These are phyloP conservation scores for Podarcis lilfordi DNA, from an alignment of 2,797 vertebrate species.

Conservation along the genomic window DNA sequence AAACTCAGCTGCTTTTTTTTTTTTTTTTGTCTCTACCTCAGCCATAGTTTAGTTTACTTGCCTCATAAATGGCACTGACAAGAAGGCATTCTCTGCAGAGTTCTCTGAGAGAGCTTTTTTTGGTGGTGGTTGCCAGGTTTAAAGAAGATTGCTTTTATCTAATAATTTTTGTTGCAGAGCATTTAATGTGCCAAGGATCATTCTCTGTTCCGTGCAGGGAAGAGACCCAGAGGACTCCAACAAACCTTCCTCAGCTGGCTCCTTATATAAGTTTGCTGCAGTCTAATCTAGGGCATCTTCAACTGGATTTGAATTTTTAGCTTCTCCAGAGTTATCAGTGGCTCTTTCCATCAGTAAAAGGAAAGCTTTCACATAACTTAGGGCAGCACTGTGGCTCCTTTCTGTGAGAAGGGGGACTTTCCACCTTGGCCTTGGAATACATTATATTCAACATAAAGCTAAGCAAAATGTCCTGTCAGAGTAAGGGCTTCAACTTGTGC, in stretches of 20 bases:
- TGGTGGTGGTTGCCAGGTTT: neutral
- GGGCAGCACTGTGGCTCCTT: neutral
- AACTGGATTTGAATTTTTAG: neutral
- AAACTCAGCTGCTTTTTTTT: too few species aligned
- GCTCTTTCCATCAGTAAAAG: neutral
- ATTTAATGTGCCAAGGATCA: neutral
- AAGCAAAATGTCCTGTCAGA: too few species aligned
- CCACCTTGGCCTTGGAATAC: neutral
- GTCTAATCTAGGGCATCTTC: neutral
- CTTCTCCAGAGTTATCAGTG: neutral
- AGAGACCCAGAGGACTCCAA: neutral
- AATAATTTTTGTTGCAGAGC: neutral
- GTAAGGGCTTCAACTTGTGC: too few species aligned
- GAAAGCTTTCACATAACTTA: neutral
- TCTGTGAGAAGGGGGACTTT: neutral
- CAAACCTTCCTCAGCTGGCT: neutral
- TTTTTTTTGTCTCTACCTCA: neutral
- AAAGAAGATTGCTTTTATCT: neutral
- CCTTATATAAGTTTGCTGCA: neutral
- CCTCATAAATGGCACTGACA: neutral
- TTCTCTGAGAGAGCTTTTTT: neutral
- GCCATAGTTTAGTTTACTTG: neutral
- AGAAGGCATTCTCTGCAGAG: neutral
- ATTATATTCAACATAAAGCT: too few species aligned
- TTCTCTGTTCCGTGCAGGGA: neutral